A percentile compares a stretch with the other conserved stretches of the same genome.
Conservation (phyloP, 2,113 vertebrate species). For the Chrysochloris asiatica region DNA sequence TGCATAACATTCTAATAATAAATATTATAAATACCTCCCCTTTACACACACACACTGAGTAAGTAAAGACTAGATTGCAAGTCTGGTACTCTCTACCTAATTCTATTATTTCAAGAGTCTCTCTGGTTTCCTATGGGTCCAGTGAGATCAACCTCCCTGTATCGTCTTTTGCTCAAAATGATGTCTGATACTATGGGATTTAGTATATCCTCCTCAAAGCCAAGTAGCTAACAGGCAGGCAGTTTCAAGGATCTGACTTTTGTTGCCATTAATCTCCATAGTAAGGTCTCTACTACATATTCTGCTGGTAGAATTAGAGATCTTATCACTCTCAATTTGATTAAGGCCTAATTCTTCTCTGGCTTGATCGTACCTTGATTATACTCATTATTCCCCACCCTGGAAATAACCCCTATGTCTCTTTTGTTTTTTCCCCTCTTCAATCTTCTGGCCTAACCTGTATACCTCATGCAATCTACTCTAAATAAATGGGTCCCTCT, state of each 20-base stretch:
- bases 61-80: background rate
- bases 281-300: too few relatives aligned
- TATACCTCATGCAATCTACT: background rate
- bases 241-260: background rate
- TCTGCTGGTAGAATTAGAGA: background rate
- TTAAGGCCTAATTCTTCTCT: background rate
- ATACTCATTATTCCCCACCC: fast-evolving
- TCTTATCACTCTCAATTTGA: background rate
- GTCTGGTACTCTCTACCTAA: background rate
- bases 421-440: background rate
- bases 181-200: background rate
- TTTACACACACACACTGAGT: background rate
- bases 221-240: background rate
- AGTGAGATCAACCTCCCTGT: background rate
- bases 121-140: background rate
- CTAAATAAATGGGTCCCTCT: background rate
- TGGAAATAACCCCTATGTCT: background rate
- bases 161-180: background rate
- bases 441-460: background rate
- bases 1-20: background rate
- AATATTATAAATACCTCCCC: background rate
- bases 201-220: background rate
- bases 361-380: background rate
- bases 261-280: background rate
- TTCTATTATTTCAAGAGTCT: background rate